A percentile compares a stretch with the other conserved stretches of the same genome.
Conservation (phyloP, 2,888 invertebrate genomes). For the Oligia strigilis region DNA sequence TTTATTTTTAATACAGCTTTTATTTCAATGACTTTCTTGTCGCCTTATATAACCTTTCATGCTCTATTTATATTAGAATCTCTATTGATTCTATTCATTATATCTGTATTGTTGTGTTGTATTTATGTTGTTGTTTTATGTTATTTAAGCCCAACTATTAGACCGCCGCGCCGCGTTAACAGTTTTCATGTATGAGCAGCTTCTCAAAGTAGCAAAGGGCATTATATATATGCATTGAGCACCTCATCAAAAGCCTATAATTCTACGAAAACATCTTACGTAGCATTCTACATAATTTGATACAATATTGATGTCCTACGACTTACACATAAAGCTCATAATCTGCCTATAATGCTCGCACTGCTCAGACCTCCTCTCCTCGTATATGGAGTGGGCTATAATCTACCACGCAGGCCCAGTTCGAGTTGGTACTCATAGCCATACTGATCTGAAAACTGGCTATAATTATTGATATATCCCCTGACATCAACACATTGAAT, state of each 20-base stretch:
- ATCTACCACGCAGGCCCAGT: no score
- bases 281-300: background rate
- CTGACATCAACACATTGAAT: no score
- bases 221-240: background rate
- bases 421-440: no score
- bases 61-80: background rate
- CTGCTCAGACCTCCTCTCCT: no score
- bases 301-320: background rate
- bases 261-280: background rate
- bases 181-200: background rate
- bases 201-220: background rate
- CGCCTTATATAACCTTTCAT: background rate
- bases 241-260: background rate
- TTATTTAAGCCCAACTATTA: background rate
- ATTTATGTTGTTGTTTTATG: background rate
- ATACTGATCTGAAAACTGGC: no score
- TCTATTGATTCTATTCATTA: background rate
- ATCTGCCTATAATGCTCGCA: no score
- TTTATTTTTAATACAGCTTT: conserved; percentile 1
- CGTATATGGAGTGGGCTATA: no score
- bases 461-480: no score
- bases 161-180: no score
- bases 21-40: background rate
- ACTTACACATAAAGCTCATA: background rate
- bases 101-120: no score